Evolutionary conservation across 2,797 vertebrate genomes (phyloP), one percentile per base, ranked within the genome.

Genomic region (Macropodus opercularis): DNA sequence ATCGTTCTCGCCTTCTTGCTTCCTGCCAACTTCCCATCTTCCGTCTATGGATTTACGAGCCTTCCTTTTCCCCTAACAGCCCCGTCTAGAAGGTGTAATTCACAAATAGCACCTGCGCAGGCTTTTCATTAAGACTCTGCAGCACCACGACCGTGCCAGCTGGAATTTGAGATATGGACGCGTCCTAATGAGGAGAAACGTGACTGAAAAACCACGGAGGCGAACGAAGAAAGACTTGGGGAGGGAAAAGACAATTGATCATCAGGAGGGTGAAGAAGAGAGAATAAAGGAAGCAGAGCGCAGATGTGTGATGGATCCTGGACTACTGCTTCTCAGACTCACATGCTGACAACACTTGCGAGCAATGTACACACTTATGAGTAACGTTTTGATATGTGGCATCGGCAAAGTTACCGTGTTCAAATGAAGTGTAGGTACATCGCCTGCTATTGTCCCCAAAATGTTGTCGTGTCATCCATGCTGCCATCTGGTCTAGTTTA

Each of bases 101-200:
- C 69, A 54, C 54, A 84, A 81, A 81, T 63, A 58, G 54, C 53
- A 72, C 77, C 8, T 64, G 42, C 60, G 53, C 69, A 80, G 54
- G 80, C 71, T 72, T 81, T 77, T 75, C 67, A 72, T 79, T 78
- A 58, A 40, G 60, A 77, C 69, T 70, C 70, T 77, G 42, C 72
- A 77, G 62, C 5, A 4, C 3, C 11, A 66, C 51, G 55, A 80
- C 75, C 66, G 65, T 75, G 57, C 50, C 60, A 68, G 51, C 29
- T 24, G 50, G 55, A 70, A 73, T 72, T 49, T 32, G 43, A 83
- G 60, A 62, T 77, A 63, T 34, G 50, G 64, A 36, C 62, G 40
- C 54, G 51, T 60, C 43, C 52, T 75, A 75, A 85, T 64, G 67
- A 84, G 42, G 29, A 56, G 46, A 69, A 65, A 64, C 46, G 59